These are phyloP conservation scores for Pimephales promelas DNA, from an alignment of 2,113 vertebrate species.

Conservation along the genomic window DNA sequence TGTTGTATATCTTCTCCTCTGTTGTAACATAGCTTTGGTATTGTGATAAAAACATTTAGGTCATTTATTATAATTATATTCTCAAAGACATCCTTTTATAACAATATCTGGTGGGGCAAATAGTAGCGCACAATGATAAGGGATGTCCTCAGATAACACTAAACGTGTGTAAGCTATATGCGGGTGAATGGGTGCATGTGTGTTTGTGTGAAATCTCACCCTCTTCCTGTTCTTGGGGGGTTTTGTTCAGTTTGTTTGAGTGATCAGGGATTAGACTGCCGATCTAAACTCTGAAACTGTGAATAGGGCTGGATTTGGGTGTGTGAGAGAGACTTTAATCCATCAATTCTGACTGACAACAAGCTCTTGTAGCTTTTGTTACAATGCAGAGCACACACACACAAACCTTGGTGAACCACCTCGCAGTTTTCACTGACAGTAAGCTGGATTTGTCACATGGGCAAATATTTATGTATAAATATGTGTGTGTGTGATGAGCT, in stretches of 20 bases:
- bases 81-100: not conserved
- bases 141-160: conserved; percentile 8
- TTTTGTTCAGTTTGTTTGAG: not conserved
- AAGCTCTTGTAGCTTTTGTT: not conserved
- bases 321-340: not conserved
- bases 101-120: not conserved
- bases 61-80: not conserved
- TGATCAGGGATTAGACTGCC: conserved; percentile 9
- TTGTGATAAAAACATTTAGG: no score
- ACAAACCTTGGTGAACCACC: not conserved
- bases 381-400: not conserved
- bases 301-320: conserved; percentile 19
- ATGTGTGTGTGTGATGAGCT: not conserved
- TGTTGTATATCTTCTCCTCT: no score
- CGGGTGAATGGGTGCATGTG: conserved; percentile 3
- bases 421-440: not conserved
- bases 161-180: not conserved
- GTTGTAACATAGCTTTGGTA: no score
- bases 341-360: not conserved
- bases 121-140: not conserved
- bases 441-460: not conserved
- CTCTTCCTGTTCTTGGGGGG: not conserved
- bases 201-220: conserved; percentile 8
- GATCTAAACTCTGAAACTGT: not conserved
- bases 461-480: not conserved